Evolutionary conservation across 2,113 vertebrate species (phyloP).

Genomic region (Odocoileus hemionus): DNA sequence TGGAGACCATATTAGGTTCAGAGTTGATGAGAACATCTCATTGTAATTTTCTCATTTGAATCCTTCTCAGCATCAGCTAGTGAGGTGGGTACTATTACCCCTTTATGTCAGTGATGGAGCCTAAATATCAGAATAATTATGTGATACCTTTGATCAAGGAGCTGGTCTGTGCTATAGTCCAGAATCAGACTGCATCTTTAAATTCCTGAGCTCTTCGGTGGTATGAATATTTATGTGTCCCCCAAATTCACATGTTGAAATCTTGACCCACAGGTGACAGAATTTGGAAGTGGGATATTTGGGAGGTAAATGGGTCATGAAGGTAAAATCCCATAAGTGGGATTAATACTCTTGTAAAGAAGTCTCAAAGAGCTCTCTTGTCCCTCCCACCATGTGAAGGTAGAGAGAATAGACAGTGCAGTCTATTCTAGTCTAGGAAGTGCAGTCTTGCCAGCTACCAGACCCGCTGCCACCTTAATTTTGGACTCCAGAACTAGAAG

Average conservation of each 20-base stretch:
- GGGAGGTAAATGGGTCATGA: neutral
- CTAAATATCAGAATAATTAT: neutral
- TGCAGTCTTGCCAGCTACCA: neutral
- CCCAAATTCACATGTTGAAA: neutral
- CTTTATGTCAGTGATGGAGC: neutral
- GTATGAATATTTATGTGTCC: neutral
- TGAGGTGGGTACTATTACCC: neutral
- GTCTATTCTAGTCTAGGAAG: too few relatives aligned
- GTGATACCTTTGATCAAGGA: neutral
- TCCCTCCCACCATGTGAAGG: neutral
- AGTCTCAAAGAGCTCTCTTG: neutral
- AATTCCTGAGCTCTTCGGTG: neutral
- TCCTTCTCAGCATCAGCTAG: neutral
- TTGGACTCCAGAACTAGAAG: neutral
- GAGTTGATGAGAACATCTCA: neutral
- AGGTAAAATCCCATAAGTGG: neutral
- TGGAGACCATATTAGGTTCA: neutral
- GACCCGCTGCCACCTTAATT: neutral
- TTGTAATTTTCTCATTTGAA: neutral
- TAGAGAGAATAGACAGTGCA: neutral
- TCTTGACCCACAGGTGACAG: neutral
- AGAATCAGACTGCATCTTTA: neutral
- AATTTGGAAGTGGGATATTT: neutral
- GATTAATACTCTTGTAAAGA: neutral
- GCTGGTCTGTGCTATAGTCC: neutral